phyloP scores from a whole-genome alignment of 2,888 invertebrate genomes.

The Cylloceria caligata region DNA sequence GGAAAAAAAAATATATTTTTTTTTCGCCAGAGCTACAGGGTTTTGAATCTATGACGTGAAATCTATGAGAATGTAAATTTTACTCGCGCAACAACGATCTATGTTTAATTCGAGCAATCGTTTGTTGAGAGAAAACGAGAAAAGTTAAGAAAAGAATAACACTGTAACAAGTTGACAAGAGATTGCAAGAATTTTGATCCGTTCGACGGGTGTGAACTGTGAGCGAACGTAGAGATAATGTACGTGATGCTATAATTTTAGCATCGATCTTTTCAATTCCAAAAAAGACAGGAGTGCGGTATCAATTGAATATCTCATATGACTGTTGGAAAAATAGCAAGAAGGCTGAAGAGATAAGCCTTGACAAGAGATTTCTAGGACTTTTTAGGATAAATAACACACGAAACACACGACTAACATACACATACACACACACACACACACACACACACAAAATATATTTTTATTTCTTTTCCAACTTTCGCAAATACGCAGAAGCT shows the following conservation, averaged over 20 bases:
- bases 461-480: constrained; percentile 61
- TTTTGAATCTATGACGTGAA: constrained; percentile 81
- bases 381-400: constrained; percentile 72
- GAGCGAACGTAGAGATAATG: constrained; percentile 50
- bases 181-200: constrained; percentile 36
- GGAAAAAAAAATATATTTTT: constrained; percentile 19
- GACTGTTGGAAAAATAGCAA: constrained; percentile 60
- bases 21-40: constrained; percentile 70
- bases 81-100: constrained; percentile 76
- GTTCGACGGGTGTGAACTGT: constrained; percentile 41
- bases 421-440: constrained; percentile 52
- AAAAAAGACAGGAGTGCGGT: constrained; percentile 39
- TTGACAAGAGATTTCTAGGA: constrained; percentile 74
- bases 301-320: constrained; percentile 51
- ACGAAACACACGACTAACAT: constrained; percentile 48
- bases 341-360: constrained; percentile 69
- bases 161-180: constrained; percentile 58
- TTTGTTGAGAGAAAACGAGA: constrained; percentile 60
- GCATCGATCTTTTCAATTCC: constrained; percentile 61
- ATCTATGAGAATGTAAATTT: constrained; percentile 77
- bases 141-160: constrained; percentile 47
- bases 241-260: constrained; percentile 66
- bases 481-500: constrained; percentile 66
- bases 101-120: constrained; percentile 69
- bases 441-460: constrained; percentile 44